These are phyloP conservation scores for Pseudolaguvia tuberculata DNA, from an alignment of 2,113 vertebrate genomes.

Conservation along the genomic window DNA sequence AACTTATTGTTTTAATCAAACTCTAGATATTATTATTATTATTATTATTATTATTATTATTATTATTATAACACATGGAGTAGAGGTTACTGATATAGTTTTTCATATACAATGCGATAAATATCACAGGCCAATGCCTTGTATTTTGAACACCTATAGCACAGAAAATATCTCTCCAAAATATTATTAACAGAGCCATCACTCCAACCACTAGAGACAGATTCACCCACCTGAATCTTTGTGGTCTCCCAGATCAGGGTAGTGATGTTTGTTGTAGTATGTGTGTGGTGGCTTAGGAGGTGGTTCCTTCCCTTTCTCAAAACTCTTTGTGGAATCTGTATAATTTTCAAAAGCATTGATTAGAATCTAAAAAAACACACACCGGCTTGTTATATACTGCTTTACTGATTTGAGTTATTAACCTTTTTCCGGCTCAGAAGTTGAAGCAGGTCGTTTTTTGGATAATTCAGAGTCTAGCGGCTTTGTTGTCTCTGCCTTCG, in stretches of 20 bases:
- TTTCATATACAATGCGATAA: too few relatives aligned
- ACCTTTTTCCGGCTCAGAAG: conserved; percentile 34
- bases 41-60: too few relatives aligned
- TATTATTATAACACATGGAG: too few relatives aligned
- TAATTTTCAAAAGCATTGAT: conserved; percentile 13
- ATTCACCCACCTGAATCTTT: conserved; percentile 45
- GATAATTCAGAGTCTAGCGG: conserved; percentile 1
- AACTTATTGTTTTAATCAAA: too few relatives aligned
- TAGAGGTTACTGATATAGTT: too few relatives aligned
- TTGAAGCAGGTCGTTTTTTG: background rate
- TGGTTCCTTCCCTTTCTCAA: conserved; percentile 44
- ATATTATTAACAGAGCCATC: too few relatives aligned
- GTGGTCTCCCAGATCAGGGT: conserved; percentile 48
- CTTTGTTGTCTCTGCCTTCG: conserved; percentile 8
- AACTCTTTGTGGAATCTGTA: conserved; percentile 38
- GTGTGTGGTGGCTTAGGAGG: conserved; percentile 71
- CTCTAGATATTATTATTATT: too few relatives aligned
- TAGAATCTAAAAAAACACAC: conserved; percentile 1
- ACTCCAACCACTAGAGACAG: too few relatives aligned
- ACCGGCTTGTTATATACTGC: background rate
- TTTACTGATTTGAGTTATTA: conserved; percentile 31
- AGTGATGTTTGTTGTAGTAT: conserved; percentile 64
- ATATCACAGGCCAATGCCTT: too few relatives aligned
- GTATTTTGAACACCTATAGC: too few relatives aligned
- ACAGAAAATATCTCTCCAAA: too few relatives aligned